Evolutionary conservation across 1,140 invertebrate genomes (phyloP), one percentile per base, ranked within the genome.

Genomic region (Anoplophora glabripennis): DNA sequence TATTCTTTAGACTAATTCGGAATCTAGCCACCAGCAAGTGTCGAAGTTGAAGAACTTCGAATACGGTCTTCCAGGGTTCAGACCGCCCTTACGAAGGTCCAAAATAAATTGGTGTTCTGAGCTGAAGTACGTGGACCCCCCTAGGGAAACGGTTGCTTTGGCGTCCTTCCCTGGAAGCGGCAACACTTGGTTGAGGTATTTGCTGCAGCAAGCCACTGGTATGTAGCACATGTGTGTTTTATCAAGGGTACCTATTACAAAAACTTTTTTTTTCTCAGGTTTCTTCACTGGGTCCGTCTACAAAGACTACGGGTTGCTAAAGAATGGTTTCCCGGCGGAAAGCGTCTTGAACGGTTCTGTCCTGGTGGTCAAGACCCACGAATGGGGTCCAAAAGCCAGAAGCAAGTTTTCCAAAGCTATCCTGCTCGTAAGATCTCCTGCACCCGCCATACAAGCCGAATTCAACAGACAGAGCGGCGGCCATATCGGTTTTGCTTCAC

Each of bases 301-400:
- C 75, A 88, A 86, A 78, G 88, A 91, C 66, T 87, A 84, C 70
- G 84, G 85, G 34, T 79, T 89, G 9, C 73, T 86, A 53, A 82
- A 86, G 64, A 86, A 88, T 64, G 89, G 89, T 8, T 91, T 92
- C 70, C 88, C 88, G 8, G 89, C 85, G 1, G 90, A 92, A 73
- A 88, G 84, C 67, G 78, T 90, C 1, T 78, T 79, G 12, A 89
- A 90, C 76, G 84, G 84, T 12, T 87, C 88, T n/a, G 89, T 86
- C 10, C 73, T 90, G 28, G 81, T 89, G 18, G 86, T 92, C 10
- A 92, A 92, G 76, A 92, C 89, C 1, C 90, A 92, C 75, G 87
- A 89, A 70, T 86, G 81, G 74, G 88, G 88, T 11, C 72, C 79
- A 9, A 66, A 74, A 17, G 83, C 85, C 0, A 73, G 82, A 49